These are phyloP conservation scores for Erythrocercus mccallii DNA, from an alignment of 2,113 vertebrate species.

Conservation along the genomic window DNA sequence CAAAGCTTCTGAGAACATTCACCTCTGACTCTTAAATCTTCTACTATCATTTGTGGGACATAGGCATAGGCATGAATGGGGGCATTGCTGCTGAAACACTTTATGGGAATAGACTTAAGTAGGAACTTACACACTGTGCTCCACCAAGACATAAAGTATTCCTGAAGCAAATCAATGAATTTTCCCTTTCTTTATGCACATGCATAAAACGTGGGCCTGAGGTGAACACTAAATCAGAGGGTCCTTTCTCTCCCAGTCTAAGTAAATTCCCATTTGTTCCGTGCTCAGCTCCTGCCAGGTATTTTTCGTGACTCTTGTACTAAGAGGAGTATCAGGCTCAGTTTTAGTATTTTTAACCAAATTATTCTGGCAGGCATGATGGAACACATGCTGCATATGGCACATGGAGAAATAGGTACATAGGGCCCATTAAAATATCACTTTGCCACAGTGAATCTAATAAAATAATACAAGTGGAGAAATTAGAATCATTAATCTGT, in stretches of 20 bases:
- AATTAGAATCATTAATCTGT: constrained; percentile 33
- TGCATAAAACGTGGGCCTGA: not conserved
- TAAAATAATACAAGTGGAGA: constrained; percentile 1
- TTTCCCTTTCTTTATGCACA: not conserved
- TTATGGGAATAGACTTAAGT: constrained; percentile 8
- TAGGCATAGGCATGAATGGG: not conserved
- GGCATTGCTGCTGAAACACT: not conserved
- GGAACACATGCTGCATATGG: not conserved
- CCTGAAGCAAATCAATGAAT: constrained; percentile 22
- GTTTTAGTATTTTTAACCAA: not conserved
- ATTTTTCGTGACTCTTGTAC: not conserved
- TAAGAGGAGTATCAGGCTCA: not conserved
- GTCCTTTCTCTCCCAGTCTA: not conserved
- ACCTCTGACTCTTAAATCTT: not conserved
- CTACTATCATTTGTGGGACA: not conserved
- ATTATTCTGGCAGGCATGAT: not conserved
- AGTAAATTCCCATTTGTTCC: not conserved
- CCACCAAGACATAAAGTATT: constrained; percentile 1
- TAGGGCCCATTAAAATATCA: not conserved
- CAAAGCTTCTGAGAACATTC: not conserved
- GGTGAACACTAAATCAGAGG: not conserved
- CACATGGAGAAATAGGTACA: not conserved
- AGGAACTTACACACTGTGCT: not conserved
- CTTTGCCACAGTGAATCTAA: not conserved
- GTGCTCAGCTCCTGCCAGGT: not conserved